phyloP scores from a whole-genome alignment of 2,113 vertebrate genomes.

The Plecturocebus donacophilus region DNA sequence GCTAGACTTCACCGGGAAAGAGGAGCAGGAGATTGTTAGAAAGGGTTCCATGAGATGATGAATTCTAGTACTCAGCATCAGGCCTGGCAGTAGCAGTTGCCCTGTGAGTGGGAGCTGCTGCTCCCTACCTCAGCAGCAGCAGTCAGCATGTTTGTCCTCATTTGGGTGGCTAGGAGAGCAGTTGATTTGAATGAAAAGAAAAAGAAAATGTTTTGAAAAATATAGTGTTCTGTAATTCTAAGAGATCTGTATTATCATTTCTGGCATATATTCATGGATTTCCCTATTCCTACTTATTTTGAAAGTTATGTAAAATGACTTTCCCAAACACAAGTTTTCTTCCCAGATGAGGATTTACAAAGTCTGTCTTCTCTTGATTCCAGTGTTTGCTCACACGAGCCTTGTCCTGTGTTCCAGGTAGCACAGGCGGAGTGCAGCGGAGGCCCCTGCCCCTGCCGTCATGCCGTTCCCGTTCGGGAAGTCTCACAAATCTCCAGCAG shows the following conservation, averaged over 20 bases:
- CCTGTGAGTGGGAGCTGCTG: neutral
- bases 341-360: neutral
- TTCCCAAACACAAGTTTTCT: neutral
- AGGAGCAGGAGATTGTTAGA: neutral
- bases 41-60: neutral
- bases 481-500: constrained; percentile 97
- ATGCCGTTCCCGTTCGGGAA: constrained; percentile 99
- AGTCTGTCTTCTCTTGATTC: neutral
- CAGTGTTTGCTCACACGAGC: neutral
- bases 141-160: neutral
- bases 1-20: neutral
- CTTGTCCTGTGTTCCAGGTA: constrained; percentile 83
- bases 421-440: constrained; percentile 85
- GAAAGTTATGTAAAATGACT: neutral
- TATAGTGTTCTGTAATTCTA: neutral
- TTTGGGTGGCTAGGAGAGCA: neutral
- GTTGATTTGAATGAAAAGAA: neutral
- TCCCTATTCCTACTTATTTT: neutral
- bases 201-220: neutral
- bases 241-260: neutral
- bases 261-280: neutral
- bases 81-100: neutral
- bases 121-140: neutral
- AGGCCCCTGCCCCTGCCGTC: constrained; percentile 84
- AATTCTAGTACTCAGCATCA: neutral